A percentile compares a stretch with the other conserved stretches of the same genome.
phyloP scores from a whole-genome alignment of 2,888 invertebrate genomes.

The Pachydiplax longipennis region DNA sequence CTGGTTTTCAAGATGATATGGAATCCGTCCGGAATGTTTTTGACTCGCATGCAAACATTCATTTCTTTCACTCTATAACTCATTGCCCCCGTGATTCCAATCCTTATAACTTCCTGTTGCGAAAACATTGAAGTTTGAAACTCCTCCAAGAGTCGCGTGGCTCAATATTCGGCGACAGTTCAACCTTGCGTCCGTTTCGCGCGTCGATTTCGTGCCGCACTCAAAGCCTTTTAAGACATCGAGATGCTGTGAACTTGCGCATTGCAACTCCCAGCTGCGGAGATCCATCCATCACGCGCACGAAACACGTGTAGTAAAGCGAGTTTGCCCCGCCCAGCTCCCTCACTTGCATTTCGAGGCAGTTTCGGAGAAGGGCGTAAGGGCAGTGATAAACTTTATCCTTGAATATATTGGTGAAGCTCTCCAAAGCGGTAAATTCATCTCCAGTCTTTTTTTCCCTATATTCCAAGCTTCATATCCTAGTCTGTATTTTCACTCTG shows the following conservation, averaged over 20 bases:
- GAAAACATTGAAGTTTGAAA: neutral
- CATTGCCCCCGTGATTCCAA: too few relatives aligned
- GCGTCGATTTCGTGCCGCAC: neutral
- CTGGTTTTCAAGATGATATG: too few relatives aligned
- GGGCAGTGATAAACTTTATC: neutral
- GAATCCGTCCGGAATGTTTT: too few relatives aligned
- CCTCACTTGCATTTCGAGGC: neutral
- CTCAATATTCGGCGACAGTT: neutral
- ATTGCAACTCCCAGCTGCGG: neutral
- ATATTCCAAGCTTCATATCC: too few relatives aligned
- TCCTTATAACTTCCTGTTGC: neutral
- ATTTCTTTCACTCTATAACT: too few relatives aligned
- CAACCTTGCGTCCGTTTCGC: neutral
- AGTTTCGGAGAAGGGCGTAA: neutral
- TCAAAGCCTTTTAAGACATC: neutral
- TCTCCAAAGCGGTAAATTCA: neutral
- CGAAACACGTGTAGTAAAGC: neutral
- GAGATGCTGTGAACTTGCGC: neutral
- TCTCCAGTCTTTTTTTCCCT: neutral
- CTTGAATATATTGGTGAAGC: constrained; percentile 9
- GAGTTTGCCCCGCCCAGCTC: neutral
- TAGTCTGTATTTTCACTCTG: too few relatives aligned
- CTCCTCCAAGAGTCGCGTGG: neutral
- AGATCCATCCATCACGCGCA: neutral
- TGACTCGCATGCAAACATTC: too few relatives aligned